Conservation (phyloP, 2,888 invertebrate species). For the Cyclophora punctaria region DNA sequence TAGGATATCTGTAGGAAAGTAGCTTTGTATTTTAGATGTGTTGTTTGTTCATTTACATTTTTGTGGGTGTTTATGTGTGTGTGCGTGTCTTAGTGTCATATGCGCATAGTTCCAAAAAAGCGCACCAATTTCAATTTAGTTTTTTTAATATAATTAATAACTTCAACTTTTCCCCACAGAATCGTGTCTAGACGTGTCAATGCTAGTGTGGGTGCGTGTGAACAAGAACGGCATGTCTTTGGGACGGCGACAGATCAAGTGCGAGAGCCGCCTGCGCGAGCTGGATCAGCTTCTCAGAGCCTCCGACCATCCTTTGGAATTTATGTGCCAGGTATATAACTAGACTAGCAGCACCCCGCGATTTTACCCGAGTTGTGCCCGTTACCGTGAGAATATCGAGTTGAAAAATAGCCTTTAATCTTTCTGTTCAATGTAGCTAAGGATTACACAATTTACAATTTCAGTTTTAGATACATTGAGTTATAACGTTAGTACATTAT, state of each 20-base stretch:
- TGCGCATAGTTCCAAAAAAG: neutral
- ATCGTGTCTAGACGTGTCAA: constrained; percentile 86
- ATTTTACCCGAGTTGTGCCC: no score
- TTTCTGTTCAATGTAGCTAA: no score
- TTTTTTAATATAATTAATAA: neutral
- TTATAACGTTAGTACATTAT: constrained; percentile 3
- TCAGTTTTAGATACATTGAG: no score
- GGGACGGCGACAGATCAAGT: constrained; percentile 89
- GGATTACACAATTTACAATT: no score
- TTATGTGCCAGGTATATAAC: constrained; percentile 85
- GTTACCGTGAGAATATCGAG: no score
- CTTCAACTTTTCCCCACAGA: constrained; percentile 56
- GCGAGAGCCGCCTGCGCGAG: constrained; percentile 88
- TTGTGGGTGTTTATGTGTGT: no score
- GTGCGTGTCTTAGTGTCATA: no score
- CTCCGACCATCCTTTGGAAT: constrained; percentile 87
- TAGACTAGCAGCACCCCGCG: no score
- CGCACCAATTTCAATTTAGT: neutral
- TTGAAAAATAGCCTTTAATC: no score
- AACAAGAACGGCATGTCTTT: constrained; percentile 87
- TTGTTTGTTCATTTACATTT: no score
- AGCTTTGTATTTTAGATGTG: no score
- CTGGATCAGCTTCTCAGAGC: constrained; percentile 86
- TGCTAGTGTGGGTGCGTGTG: constrained; percentile 86
- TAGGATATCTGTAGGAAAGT: no score